Base-by-base conservation (phyloP, 2,113 vertebrate genomes). In the Oryzias celebensis region DNA sequence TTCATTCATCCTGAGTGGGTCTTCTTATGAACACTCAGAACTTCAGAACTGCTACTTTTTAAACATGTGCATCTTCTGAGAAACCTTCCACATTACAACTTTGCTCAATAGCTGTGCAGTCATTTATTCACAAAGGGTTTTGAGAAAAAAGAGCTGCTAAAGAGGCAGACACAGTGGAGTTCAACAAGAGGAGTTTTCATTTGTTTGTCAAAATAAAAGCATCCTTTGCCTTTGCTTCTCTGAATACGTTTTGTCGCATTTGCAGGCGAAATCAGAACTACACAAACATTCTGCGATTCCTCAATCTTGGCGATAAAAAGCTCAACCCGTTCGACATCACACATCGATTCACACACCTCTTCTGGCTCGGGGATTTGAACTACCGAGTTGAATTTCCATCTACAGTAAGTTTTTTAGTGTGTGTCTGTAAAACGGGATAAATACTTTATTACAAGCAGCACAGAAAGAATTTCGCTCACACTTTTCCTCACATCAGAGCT, bases 331-430 rank as follows among this genome's bases (percentile, higher is more conserved):
- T 99, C 58, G 96, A 99, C 82, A 95, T 99, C 82, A 95, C 95
- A 2, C 93, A 96, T 81, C 94, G 92, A 26, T 98, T 99, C 80
- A 98, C 96, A 10, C 96, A 99, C 78, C 94, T 99, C 51, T 96
- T 99, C 93, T 99, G 97, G 97, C 88, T 99, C 0, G 97, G 97
- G 18, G 97, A 99, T 72, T 84, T 99, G 75, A 99, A 99, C 90
- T 99, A 99, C 68, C 93, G 97, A 0, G 85, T 98, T 81, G 96
- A 98, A 1, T 85, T 95, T 42, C 92, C 94, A 47, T 84, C 94
- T 0, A 80, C 68, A 71, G 97, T 99, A 69, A 90, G 92, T 71
- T 63, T 1, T 4, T n/a, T 14, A 22, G 1, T 52, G 18, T 54
- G 7, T 18, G 4, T 41, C 31, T 31, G 5, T 15, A 3, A 17